Evolutionary conservation across 2,113 vertebrate species (phyloP).

Genomic region (Pionites leucogaster): DNA sequence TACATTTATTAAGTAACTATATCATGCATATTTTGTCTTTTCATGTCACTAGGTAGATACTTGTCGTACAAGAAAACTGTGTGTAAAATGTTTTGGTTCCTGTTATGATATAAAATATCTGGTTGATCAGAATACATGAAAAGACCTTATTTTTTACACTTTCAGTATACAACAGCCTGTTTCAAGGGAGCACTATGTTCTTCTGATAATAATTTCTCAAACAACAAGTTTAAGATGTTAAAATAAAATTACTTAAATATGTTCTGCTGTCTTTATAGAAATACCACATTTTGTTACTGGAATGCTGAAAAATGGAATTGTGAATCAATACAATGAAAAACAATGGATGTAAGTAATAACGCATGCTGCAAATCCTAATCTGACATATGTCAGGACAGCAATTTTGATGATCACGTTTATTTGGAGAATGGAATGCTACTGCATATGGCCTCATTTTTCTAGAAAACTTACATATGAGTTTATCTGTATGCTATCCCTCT

Average conservation of each 20-base stretch:
- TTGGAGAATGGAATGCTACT: neutral
- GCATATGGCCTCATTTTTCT: neutral
- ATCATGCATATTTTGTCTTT: neutral
- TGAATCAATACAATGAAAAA: neutral
- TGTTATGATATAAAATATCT: neutral
- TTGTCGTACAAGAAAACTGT: neutral
- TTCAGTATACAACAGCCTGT: neutral
- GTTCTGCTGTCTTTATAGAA: neutral
- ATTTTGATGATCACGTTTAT: neutral
- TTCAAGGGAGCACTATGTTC: neutral
- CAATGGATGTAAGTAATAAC: neutral
- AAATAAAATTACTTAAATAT: neutral
- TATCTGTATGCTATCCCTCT: neutral
- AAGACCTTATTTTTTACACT: neutral
- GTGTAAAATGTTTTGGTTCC: neutral
- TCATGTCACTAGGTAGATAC: neutral
- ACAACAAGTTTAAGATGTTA: neutral
- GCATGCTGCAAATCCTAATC: neutral
- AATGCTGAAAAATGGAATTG: neutral
- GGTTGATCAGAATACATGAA: neutral
- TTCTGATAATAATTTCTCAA: neutral
- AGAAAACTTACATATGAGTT: neutral
- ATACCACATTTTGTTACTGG: neutral
- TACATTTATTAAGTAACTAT: neutral
- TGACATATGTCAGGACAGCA: neutral